phyloP scores from a whole-genome alignment of 2,888 invertebrate genomes.

The Cheilosia grossa region DNA sequence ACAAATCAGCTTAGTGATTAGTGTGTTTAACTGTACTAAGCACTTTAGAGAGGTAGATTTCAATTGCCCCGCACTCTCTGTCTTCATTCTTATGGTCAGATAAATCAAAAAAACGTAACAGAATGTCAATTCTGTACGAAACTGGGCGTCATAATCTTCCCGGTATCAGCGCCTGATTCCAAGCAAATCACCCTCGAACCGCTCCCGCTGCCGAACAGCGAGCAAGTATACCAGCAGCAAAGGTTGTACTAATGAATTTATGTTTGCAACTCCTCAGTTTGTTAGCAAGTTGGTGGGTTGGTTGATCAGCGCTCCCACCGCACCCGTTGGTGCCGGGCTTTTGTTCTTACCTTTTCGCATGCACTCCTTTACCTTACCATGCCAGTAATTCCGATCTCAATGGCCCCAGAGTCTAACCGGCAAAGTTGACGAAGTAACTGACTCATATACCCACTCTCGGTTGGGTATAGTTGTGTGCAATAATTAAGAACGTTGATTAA shows the following conservation, averaged over 20 bases:
- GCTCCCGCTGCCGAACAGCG: conserved; percentile 9
- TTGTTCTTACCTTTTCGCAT: conserved; percentile 45
- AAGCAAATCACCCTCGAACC: not conserved
- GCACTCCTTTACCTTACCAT: not conserved
- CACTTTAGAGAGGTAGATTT: too few species aligned
- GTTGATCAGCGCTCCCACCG: conserved; percentile 52
- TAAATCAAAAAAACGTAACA: too few species aligned
- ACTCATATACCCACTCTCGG: conserved; percentile 17
- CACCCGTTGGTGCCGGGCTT: conserved; percentile 36
- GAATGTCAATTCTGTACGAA: too few species aligned
- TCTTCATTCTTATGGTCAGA: too few species aligned
- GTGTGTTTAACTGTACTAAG: too few species aligned
- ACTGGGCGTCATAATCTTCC: too few species aligned
- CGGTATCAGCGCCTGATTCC: not conserved
- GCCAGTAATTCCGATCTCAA: not conserved
- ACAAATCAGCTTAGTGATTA: too few species aligned
- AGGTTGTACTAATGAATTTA: conserved; percentile 66
- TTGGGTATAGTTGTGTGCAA: conserved; percentile 54
- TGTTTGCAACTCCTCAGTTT: conserved; percentile 60
- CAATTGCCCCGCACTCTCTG: too few species aligned
- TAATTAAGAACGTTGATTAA: conserved; percentile 74
- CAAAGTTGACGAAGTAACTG: conserved; percentile 67
- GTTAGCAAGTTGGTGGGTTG: conserved; percentile 60
- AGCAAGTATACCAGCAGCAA: conserved; percentile 29
- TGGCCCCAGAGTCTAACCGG: conserved; percentile 34